phyloP scores from a whole-genome alignment of 2,888 invertebrate species.

The Drosophila diplacantha region DNA sequence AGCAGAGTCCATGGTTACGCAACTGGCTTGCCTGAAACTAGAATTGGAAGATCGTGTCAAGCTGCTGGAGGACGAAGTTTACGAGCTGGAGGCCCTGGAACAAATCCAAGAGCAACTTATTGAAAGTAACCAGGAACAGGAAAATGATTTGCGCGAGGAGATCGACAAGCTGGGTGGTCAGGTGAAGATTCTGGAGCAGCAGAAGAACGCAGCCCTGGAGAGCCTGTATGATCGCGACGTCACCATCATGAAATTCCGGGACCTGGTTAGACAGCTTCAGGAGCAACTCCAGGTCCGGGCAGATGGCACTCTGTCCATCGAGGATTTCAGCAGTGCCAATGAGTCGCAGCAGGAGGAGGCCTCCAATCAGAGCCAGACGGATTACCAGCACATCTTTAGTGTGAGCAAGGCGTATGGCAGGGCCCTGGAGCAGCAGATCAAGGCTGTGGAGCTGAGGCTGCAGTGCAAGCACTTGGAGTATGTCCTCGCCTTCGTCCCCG shows the following conservation, averaged over 20 bases:
- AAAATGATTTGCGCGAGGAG: conserved; percentile 95
- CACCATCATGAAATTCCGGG: conserved; percentile 96
- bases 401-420: conserved; percentile 84
- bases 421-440: conserved; percentile 92
- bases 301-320: conserved; percentile 80
- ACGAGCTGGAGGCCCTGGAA: conserved; percentile 92
- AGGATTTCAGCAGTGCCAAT: conserved; percentile 70
- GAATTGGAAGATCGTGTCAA: conserved; percentile 93
- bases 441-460: conserved; percentile 92
- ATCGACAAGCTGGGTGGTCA: conserved; percentile 91
- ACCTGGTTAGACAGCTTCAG: conserved; percentile 92
- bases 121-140: conserved; percentile 94
- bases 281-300: conserved; percentile 85
- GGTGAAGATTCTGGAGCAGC: conserved; percentile 87
- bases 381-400: conserved; percentile 84
- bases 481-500: conserved; percentile 95
- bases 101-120: conserved; percentile 98
- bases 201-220: conserved; percentile 92
- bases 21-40: conserved; percentile 94
- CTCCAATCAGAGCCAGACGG: conserved; percentile 79
- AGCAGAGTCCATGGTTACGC: conserved; percentile 98
- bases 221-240: conserved; percentile 94
- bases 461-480: conserved; percentile 90
- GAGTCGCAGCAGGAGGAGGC: conserved; percentile 72
- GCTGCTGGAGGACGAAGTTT: conserved; percentile 92